Evolutionary conservation across 2,797 vertebrate genomes (phyloP).

Genomic region (Sparidentex hasta): DNA sequence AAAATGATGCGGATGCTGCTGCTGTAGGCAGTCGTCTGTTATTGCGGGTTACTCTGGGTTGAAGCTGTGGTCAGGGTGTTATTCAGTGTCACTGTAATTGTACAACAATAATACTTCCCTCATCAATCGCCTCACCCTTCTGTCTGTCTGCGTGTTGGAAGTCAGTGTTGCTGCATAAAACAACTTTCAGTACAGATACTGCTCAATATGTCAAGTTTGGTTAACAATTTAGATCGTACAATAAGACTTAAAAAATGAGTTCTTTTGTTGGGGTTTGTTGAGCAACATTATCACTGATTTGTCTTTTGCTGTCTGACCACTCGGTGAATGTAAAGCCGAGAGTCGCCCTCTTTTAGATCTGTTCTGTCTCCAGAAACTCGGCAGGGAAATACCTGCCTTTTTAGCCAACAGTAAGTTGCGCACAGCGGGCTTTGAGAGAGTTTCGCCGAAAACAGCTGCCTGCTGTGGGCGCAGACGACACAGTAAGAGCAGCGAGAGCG

Average conservation of each 20-base stretch:
- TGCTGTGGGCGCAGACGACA: neutral
- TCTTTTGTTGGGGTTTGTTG: no score
- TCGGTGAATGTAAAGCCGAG: neutral
- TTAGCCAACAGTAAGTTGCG: neutral
- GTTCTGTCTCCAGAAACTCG: neutral
- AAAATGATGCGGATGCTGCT: neutral
- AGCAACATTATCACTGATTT: neutral
- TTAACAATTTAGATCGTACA: no score
- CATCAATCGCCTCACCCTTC: no score
- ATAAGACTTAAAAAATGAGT: no score
- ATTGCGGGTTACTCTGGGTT: neutral
- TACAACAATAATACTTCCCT: neutral
- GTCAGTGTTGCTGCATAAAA: no score
- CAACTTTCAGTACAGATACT: no score
- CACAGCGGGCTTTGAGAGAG: neutral
- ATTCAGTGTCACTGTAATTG: neutral
- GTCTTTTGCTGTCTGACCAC: neutral
- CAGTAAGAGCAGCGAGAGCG: no score
- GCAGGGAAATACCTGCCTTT: neutral
- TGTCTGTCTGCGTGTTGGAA: no score
- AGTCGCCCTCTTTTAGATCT: neutral
- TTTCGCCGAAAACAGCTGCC: neutral
- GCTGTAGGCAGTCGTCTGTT: neutral
- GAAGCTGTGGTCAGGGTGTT: neutral
- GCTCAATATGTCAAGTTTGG: no score